These are phyloP conservation scores for Trichomalopsis sarcophagae DNA, from an alignment of 1,140 invertebrate species.

Conservation along the genomic window DNA sequence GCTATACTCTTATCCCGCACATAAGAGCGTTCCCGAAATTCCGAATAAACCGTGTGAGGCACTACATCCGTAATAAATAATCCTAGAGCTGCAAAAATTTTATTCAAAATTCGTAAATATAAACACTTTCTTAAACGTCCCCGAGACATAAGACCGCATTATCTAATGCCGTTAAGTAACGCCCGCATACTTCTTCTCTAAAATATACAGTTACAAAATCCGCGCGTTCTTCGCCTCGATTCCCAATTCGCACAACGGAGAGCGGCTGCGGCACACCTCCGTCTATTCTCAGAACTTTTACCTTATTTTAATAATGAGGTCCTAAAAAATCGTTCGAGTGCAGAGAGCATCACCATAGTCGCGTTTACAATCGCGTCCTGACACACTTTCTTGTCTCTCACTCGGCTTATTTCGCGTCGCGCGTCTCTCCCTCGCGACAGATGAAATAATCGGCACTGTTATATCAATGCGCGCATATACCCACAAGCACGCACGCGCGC, in stretches of 20 bases:
- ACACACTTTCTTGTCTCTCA: not conserved
- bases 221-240: not conserved
- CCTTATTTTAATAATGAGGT: too few relatives aligned
- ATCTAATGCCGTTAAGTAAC: slow-evolving; percentile 16
- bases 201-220: slow-evolving; percentile 31
- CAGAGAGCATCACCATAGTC: too few relatives aligned
- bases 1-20: too few relatives aligned
- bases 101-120: not conserved
- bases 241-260: not conserved
- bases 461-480: not conserved
- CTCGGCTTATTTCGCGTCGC: not conserved
- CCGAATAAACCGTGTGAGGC: too few relatives aligned
- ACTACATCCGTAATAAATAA: too few relatives aligned
- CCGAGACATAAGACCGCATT: not conserved
- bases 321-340: not conserved
- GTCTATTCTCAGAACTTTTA: too few relatives aligned
- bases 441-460: slow-evolving; percentile 18
- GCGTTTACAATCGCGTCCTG: not conserved
- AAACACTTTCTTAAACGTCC: not conserved
- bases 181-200: not conserved
- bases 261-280: too few relatives aligned
- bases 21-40: too few relatives aligned
- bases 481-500: too few relatives aligned
- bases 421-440: not conserved
- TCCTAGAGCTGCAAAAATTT: too few relatives aligned